Conservation (phyloP, 2,113 vertebrate species). For the Lasiurus cinereus region DNA sequence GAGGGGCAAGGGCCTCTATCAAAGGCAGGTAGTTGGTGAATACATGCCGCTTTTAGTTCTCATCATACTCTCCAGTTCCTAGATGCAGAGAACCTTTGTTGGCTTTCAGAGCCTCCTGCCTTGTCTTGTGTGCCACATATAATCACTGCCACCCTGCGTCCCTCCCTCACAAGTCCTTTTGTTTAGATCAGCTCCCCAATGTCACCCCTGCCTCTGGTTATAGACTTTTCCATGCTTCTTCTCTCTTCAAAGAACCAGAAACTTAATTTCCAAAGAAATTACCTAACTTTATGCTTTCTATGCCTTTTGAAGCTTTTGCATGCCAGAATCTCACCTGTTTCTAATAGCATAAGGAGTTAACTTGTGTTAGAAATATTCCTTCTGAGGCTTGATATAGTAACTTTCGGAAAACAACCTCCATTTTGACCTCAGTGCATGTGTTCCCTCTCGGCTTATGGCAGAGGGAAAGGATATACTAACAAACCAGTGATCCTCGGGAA, state of each 20-base stretch:
- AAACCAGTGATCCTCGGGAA: background rate
- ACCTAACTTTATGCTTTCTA: constrained; percentile 15
- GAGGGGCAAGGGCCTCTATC: background rate
- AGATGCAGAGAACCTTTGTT: background rate
- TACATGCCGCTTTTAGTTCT: background rate
- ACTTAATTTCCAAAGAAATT: constrained; percentile 32
- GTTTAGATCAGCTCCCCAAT: fast-evolving
- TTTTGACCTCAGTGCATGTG: background rate
- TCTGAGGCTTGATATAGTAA: too few relatives aligned
- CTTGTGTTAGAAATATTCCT: background rate
- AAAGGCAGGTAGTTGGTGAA: background rate
- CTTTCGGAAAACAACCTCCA: background rate
- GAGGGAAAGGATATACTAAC: background rate
- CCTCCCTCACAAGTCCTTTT: background rate
- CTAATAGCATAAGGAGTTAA: background rate
- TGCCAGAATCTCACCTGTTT: background rate
- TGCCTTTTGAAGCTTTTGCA: background rate
- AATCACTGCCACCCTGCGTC: background rate
- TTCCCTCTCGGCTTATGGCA: background rate
- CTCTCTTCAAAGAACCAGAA: constrained; percentile 44
- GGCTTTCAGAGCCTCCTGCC: background rate
- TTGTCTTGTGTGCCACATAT: too few relatives aligned
- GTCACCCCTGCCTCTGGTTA: background rate
- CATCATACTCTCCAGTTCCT: background rate
- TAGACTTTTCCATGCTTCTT: background rate